Conservation (phyloP, 2,113 vertebrate species). For the Dasypus novemcinctus region DNA sequence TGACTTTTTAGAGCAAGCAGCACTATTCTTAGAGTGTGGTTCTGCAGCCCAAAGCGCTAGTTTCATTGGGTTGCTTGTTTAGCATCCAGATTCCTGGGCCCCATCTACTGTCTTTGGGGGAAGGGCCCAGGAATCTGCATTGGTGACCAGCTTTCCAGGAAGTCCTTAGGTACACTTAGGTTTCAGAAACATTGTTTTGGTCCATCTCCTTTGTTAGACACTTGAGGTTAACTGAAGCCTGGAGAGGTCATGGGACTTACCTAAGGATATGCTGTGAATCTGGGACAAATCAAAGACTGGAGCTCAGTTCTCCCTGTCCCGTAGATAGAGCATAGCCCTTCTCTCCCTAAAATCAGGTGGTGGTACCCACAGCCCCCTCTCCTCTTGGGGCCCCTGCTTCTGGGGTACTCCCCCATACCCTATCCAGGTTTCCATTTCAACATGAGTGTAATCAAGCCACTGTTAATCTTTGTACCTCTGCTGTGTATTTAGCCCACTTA, state of each 20-base stretch:
- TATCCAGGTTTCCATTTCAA: background rate
- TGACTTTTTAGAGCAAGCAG: background rate
- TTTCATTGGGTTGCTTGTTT: background rate
- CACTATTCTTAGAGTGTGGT: background rate
- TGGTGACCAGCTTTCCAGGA: background rate
- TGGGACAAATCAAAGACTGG: too few relatives aligned
- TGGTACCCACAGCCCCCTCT: fast-evolving
- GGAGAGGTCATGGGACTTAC: background rate
- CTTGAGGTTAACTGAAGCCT: background rate
- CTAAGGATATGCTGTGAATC: background rate
- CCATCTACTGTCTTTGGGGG: background rate
- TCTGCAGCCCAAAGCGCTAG: background rate
- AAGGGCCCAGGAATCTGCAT: background rate
- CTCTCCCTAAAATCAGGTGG: background rate
- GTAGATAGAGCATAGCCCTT: fast-evolving
- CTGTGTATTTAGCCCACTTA: slow-evolving; percentile 32
- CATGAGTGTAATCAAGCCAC: background rate
- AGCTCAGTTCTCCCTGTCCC: background rate
- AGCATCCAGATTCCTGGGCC: background rate
- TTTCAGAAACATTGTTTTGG: background rate
- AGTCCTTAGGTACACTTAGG: background rate
- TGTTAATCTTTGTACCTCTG: background rate
- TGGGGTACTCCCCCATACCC: background rate
- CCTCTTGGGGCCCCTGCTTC: fast-evolving
- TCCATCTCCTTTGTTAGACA: background rate